Evolutionary conservation across 2,797 vertebrate species (phyloP).

Genomic region (Urosaurus nigricauda): DNA sequence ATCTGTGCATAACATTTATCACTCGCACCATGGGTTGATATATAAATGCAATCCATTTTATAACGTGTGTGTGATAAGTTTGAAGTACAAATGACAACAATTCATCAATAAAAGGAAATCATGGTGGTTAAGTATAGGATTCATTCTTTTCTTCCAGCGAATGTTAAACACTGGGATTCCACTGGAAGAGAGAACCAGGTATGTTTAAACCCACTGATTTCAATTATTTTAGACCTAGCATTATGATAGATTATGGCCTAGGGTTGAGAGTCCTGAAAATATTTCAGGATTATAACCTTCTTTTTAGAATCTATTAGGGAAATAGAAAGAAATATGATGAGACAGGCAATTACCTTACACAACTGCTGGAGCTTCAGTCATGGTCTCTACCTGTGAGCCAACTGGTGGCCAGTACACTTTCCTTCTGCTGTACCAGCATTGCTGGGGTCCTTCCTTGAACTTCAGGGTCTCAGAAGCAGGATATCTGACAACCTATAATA

Average conservation of each 20-base stretch:
- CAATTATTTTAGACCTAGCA: neutral
- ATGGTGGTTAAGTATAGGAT: neutral
- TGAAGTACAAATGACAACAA: slow-evolving; percentile 25
- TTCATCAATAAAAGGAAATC: slow-evolving; percentile 15
- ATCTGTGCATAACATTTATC: slow-evolving; percentile 51
- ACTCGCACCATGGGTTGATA: slow-evolving; percentile 56
- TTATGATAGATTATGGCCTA: neutral
- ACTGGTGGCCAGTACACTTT: neutral
- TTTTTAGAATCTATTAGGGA: neutral
- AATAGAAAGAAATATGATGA: neutral
- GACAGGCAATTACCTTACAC: neutral
- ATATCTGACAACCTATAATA: neutral
- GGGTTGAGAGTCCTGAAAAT: neutral
- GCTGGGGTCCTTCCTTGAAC: neutral
- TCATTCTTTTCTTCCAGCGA: neutral
- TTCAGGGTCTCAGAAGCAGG: neutral
- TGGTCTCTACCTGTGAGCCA: neutral
- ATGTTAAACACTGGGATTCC: neutral
- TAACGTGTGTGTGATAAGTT: slow-evolving; percentile 59
- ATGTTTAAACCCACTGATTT: neutral
- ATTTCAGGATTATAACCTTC: neutral
- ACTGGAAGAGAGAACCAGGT: neutral
- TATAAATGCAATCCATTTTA: slow-evolving; percentile 27
- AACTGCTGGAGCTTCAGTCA: neutral
- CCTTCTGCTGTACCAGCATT: neutral